A percentile compares a stretch with the other conserved stretches of the same genome.
phyloP scores from a whole-genome alignment of 1,140 invertebrate species.

The Aricia agestis region DNA sequence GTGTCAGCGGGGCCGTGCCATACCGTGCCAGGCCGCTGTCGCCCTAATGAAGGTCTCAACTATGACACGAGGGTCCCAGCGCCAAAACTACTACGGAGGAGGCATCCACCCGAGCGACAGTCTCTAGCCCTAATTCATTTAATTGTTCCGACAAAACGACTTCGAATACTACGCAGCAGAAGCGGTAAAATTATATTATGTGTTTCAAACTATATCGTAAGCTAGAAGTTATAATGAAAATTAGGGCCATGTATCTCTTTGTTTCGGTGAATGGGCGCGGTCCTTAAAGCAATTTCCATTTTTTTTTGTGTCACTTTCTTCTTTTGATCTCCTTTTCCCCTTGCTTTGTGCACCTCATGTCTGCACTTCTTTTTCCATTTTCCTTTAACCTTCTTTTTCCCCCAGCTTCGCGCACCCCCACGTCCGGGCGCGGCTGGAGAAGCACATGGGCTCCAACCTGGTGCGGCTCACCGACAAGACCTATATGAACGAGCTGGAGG shows the following conservation, averaged over 20 bases:
- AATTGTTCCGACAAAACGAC: conserved; percentile 43
- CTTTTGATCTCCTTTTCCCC: background rate
- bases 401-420: conserved; percentile 76
- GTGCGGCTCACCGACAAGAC: conserved; percentile 80
- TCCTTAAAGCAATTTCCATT: background rate
- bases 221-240: background rate
- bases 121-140: background rate
- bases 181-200: conserved; percentile 31
- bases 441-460: conserved; percentile 81
- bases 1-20: conserved; percentile 58
- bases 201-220: too few species aligned
- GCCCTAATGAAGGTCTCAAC: conserved; percentile 61
- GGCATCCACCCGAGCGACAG: conserved; percentile 35
- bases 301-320: background rate
- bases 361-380: background rate
- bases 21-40: conserved; percentile 58
- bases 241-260: background rate
- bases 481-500: conserved; percentile 81
- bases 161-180: conserved; percentile 26
- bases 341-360: too few species aligned
- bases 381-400: background rate
- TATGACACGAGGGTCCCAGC: conserved; percentile 62
- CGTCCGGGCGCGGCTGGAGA: conserved; percentile 79
- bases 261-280: background rate
- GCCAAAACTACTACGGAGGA: conserved; percentile 64